Evolutionary conservation across 2,113 vertebrate species (phyloP), one percentile per base, ranked within the genome.

Genomic region (Mobula hypostoma): DNA sequence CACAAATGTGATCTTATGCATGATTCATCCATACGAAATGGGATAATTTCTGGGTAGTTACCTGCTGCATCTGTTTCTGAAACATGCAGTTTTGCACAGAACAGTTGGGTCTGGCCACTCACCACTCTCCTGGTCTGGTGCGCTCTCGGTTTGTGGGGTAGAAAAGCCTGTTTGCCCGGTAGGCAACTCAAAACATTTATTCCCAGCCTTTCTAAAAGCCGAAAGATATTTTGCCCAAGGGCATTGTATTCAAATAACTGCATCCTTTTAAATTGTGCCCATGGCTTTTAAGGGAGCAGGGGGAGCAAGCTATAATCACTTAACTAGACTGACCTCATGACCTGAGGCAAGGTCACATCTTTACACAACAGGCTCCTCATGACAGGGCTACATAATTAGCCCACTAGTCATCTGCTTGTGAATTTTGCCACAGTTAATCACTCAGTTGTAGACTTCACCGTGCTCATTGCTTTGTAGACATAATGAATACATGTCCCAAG

Each of bases 361-460:
- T 88, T 88, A 61, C 29, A 88, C 29, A 7, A 17, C 29, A 63
- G 58, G 24, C 56, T 88, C 32, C 58, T 61, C 15, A 63, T 88
- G 85, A 29, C 58, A 66, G 27, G 85, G n/a, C 85, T 88, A 15
- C 85, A 66, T 32, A 63, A 66, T 88, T 88, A 88, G 63, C 58
- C 58, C 83, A 5, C 7, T 61, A n/a, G 27, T 17, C 58, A 5
- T 88, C 61, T 88, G 58, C 14, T 88, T 88, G 85, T 88, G 58
- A 88, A 88, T 66, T 88, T 88, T 88, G 27, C 61, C 58, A n/a
- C 27, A 63, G 58, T 88, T 63, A 88, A 63, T 88, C 58, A 88
- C 29, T 88, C 85, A n/a, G 11, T 63, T 88, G 58, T 32, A 88
- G 29, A 88, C 61, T 88, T 66, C 29, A 66, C 63, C 6, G 32